Percentiles rank a stretch among this genome's conserved stretches.
These are phyloP conservation scores for Telmatherina bonti DNA, from an alignment of 2,797 vertebrate species.

Conservation along the genomic window DNA sequence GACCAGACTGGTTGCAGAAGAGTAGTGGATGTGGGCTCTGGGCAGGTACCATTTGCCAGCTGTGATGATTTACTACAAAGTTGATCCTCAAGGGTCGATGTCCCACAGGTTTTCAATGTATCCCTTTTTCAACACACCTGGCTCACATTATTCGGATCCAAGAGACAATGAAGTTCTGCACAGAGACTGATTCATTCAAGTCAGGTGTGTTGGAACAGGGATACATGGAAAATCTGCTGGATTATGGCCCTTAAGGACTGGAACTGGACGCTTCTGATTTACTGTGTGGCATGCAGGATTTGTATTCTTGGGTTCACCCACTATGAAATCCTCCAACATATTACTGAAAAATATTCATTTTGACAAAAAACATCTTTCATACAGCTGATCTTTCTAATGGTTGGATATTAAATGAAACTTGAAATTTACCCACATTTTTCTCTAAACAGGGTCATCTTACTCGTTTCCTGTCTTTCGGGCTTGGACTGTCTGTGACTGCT, in stretches of 20 bases:
- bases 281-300: neutral
- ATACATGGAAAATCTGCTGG: too few species aligned
- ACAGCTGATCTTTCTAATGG: conserved; percentile 80
- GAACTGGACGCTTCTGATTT: too few species aligned
- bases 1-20: conserved; percentile 79
- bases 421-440: conserved; percentile 39
- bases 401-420: conserved; percentile 56
- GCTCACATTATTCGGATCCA: too few species aligned
- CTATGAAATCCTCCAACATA: neutral
- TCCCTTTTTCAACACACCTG: too few species aligned
- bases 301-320: neutral
- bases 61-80: neutral
- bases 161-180: too few species aligned
- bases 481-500: conserved; percentile 87
- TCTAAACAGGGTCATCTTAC: conserved; percentile 89
- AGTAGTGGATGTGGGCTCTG: conserved; percentile 93
- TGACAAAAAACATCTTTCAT: conserved; percentile 34
- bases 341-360: neutral
- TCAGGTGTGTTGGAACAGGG: too few species aligned
- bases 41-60: conserved; percentile 86
- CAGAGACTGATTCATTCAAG: too few species aligned
- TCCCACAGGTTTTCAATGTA: too few species aligned
- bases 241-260: too few species aligned
- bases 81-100: too few species aligned
- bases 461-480: conserved; percentile 89